Conservation (phyloP, 2,888 invertebrate genomes). For the Trichopoda pennipes region DNA sequence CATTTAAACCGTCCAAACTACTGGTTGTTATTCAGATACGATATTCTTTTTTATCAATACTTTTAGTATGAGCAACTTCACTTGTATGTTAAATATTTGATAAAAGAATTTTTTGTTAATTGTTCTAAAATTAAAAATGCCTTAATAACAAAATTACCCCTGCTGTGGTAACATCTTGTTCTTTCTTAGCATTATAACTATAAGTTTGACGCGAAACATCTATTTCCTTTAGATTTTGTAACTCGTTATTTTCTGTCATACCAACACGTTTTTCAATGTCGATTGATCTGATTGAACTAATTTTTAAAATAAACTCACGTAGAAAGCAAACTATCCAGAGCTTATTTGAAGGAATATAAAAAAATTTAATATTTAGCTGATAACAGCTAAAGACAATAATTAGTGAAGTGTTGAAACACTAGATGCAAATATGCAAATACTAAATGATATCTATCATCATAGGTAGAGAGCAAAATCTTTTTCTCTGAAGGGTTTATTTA, state of each 20-base stretch:
- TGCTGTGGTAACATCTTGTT: neutral
- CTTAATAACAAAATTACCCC: constrained; percentile 17
- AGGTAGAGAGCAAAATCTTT: constrained; percentile 21
- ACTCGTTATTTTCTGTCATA: constrained; percentile 53
- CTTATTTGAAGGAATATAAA: constrained; percentile 33
- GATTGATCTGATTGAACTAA: constrained; percentile 45
- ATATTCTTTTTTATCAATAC: too few species aligned
- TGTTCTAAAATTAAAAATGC: neutral
- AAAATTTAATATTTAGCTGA: constrained; percentile 40
- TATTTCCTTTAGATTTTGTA: constrained; percentile 50
- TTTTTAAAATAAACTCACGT: constrained; percentile 37
- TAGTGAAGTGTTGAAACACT: neutral
- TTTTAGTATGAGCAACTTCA: too few species aligned
- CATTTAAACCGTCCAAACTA: too few species aligned
- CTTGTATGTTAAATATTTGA: too few species aligned
- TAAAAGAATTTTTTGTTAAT: neutral
- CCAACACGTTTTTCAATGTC: constrained; percentile 7
- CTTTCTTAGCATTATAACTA: constrained; percentile 1
- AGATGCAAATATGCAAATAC: constrained; percentile 44
- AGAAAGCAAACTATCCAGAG: neutral
- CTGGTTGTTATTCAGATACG: too few species aligned
- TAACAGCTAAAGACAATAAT: constrained; percentile 9
- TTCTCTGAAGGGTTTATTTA: constrained; percentile 20
- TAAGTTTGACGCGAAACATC: constrained; percentile 5
- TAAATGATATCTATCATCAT: constrained; percentile 11